Evolutionary conservation across 1,140 invertebrate genomes (phyloP).

Genomic region (Lepidurus arcticus): DNA sequence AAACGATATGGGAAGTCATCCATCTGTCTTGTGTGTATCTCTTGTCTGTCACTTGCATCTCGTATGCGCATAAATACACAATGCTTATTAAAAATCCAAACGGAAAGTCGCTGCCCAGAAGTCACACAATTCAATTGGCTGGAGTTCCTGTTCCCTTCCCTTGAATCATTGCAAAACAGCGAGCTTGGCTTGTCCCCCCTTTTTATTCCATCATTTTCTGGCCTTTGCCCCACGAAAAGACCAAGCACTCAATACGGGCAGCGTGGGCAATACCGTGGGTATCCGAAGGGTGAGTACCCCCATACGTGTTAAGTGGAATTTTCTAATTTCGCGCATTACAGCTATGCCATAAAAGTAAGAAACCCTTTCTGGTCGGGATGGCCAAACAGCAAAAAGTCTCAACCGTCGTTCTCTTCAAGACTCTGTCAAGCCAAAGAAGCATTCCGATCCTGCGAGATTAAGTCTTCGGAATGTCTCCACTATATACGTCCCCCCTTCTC

Average conservation of each 20-base stretch:
- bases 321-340: too few species aligned
- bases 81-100: neutral
- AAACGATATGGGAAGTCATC: slow-evolving; percentile 13
- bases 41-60: slow-evolving; percentile 15
- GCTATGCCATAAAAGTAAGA: too few species aligned
- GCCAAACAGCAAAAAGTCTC: neutral
- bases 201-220: too few species aligned
- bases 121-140: neutral
- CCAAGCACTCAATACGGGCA: too few species aligned
- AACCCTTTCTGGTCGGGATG: too few species aligned
- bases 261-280: too few species aligned
- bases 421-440: neutral
- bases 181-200: too few species aligned
- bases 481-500: slow-evolving; percentile 2
- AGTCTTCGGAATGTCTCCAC: slow-evolving; percentile 18
- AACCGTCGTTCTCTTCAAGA: neutral
- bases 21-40: slow-evolving; percentile 10
- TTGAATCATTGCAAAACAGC: too few species aligned
- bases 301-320: too few species aligned
- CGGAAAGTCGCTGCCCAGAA: neutral
- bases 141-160: too few species aligned
- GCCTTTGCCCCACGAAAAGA: too few species aligned
- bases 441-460: slow-evolving; percentile 16
- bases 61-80: slow-evolving; percentile 21
- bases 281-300: too few species aligned